Evolutionary conservation across 2,888 invertebrate genomes (phyloP), one percentile per base, ranked within the genome.

Genomic region (Idaea biselata): DNA sequence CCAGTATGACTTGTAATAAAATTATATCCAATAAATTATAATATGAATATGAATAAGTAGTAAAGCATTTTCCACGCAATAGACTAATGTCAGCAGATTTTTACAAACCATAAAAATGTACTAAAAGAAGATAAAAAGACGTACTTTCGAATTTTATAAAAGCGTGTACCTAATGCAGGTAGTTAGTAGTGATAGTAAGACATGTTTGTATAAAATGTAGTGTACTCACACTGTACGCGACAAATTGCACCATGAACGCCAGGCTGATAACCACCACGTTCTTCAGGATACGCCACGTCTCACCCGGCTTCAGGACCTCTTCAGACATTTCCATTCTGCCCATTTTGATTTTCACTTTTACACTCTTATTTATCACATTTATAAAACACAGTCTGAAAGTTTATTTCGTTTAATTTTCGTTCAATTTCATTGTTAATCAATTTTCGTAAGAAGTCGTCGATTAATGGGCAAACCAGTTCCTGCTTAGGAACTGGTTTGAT

Each of bases 181-280:
- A 25, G 25, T 16, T 16, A 14, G 17, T 6, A 6, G 55, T 16
- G 6, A 7, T n/a, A n/a, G n/a, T n/a, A n/a, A n/a, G n/a, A n/a
- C n/a, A n/a, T 55, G 55, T 55, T 55, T 16, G 11, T n/a, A 16
- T 55, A 55, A n/a, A 7, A 53, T 53, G 53, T 53, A 53, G 53
- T 53, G 11, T 62, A 79, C 83, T 82, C 63, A 83, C 83, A 64
- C 74, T 77, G 60, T 80, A 96, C 0, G 95, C 94, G 0, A 95
- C 95, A 78, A 96, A 94, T 18, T 94, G 93, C 72, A 95, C 92
- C 87, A 95, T 93, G 79, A 95, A 95, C 0, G 94, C 94, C 4
- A 94, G 58, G 65, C 95, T 94, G 73, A 95, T 87, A 63, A 93
- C 71, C 56, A 91, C 81, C 18, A 93, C 91, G 72, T 93, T 93